Evolutionary conservation across 1,140 invertebrate genomes (phyloP).

Genomic region (Mactra quadrangularis): DNA sequence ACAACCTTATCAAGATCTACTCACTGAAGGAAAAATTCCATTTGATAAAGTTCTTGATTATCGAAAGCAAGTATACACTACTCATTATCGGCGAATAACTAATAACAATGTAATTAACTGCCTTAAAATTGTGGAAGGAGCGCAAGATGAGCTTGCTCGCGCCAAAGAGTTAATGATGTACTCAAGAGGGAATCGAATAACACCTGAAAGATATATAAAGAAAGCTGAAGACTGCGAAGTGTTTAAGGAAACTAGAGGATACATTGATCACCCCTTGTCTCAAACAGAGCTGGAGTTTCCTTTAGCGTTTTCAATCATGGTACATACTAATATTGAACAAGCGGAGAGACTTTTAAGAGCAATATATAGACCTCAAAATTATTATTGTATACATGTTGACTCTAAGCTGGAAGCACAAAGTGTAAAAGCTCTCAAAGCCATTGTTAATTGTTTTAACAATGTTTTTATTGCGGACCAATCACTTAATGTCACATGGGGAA

Average conservation of each 20-base stretch:
- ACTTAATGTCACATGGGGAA: constrained; percentile 58
- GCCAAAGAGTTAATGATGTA: not conserved
- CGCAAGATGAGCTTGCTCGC: not conserved
- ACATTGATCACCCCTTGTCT: constrained; percentile 44
- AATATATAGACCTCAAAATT: constrained; percentile 80
- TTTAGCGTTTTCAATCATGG: constrained; percentile 69
- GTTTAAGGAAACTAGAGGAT: constrained; percentile 20
- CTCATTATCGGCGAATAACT: not conserved
- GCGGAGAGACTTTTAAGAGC: constrained; percentile 75
- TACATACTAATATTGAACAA: constrained; percentile 76
- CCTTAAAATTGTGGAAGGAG: not conserved
- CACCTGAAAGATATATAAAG: not conserved
- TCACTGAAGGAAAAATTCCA: no score
- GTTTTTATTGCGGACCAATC: constrained; percentile 60
- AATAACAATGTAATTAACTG: not conserved
- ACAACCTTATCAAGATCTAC: no score
- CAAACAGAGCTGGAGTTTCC: constrained; percentile 49
- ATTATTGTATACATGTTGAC: constrained; percentile 82
- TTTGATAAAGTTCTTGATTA: no score
- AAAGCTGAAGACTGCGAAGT: not conserved
- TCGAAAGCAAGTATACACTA: not conserved
- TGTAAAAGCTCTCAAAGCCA: not conserved
- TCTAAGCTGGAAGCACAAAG: constrained; percentile 38
- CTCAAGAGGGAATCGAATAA: not conserved
- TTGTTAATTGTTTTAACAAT: constrained; percentile 36